Evolutionary conservation across 2,113 vertebrate genomes (phyloP).

Genomic region (Sander vitreus): DNA sequence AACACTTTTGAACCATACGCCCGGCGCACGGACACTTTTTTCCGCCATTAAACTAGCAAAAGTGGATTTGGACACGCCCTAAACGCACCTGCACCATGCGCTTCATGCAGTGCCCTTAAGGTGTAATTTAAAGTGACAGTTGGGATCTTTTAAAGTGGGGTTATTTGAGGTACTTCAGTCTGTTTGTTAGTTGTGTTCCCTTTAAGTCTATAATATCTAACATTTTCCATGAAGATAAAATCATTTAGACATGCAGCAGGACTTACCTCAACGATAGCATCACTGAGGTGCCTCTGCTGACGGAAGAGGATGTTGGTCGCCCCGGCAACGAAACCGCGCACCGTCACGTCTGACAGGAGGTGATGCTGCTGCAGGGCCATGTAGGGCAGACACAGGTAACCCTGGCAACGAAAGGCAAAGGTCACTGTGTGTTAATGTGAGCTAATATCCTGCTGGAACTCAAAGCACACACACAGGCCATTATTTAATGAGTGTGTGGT

Average conservation of each 20-base stretch:
- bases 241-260: rapidly evolving
- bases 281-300: conserved; percentile 96
- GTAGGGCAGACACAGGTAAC: conserved; percentile 97
- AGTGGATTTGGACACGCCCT: no score
- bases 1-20: no score
- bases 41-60: no score
- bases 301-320: conserved; percentile 98
- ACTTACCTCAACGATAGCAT: conserved; percentile 93
- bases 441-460: conserved; percentile 3
- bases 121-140: no score
- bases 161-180: no score
- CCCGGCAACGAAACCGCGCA: conserved; percentile 95
- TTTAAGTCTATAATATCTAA: not conserved
- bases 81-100: no score
- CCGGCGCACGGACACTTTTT: no score
- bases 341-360: conserved; percentile 92
- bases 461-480: not conserved
- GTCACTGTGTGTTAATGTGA: not conserved
- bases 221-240: no score
- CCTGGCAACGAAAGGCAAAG: conserved; percentile 79
- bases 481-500: not conserved
- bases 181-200: no score
- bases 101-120: no score
- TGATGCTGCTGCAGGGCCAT: conserved; percentile 99
- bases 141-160: no score